Evolutionary conservation across 2,888 invertebrate genomes (phyloP), one percentile per base, ranked within the genome.

Genomic region (Habrosyne pyritoides): DNA sequence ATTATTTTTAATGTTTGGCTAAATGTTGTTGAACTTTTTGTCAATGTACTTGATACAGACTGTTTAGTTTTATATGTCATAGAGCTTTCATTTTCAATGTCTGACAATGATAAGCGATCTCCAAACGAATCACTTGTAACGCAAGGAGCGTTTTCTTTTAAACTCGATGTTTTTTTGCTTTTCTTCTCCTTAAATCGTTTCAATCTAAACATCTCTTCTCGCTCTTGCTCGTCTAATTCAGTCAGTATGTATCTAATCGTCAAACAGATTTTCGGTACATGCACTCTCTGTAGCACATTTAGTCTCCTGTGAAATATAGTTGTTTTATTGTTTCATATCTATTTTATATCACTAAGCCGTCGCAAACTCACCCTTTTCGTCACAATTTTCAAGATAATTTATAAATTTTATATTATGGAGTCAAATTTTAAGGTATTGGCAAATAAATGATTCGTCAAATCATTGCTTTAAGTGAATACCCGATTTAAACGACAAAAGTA

Each of bases 261-360:
- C 3, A 64, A 52, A n/a, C 54, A 33, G 10, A 75, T 65, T 59
- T 64, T 71, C 48, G 81, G 81, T 58, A 73, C 57, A 14, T 80
- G 58, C 47, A 73, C 46, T 57, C 69, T 83, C 26, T 64, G 54
- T 26, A 83, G 60, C 10, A 81, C 75, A 64, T 81, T 81, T 60
- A 67, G 69, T 65, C 78, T 81, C 77, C 82, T 82, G 81, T 54
- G 54, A 70, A 76, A 66, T 58, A 70, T 56, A 77, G 75, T 68
- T 26, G 55, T 59, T 61, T 62, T 54, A 55, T 50, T 61, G 60
- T 51, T 22, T 52, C 18, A 22, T 53, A 53, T 53, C 60, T 66
- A 47, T 21, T 21, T 21, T 12, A 21, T 7, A 10, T 8, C 10
- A 21, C 24, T 7, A 21, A 21, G 10, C 47, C 21, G 62, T 61